Conservation (phyloP, 2,113 vertebrate species). For the Onychostoma macrolepis region DNA sequence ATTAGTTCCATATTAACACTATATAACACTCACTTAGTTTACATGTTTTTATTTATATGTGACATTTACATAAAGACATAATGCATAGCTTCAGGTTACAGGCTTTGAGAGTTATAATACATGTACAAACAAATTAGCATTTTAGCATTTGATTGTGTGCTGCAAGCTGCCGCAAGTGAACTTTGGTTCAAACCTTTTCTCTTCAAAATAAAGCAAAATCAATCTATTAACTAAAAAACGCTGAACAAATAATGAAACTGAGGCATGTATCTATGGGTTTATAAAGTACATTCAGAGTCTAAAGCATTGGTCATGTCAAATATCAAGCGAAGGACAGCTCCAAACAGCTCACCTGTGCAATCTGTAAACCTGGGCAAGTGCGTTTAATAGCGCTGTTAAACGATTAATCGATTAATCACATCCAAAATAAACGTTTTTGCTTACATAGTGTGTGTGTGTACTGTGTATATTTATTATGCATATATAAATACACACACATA, state of each 20-base stretch:
- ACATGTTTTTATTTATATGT: slow-evolving; percentile 67
- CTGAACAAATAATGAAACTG: neutral
- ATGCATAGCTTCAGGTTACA: slow-evolving; percentile 52
- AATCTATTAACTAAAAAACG: slow-evolving; percentile 31
- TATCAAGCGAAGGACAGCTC: neutral
- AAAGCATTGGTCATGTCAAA: slow-evolving; percentile 27
- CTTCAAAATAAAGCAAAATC: slow-evolving; percentile 30
- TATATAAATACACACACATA: too few species aligned
- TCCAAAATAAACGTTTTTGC: too few species aligned
- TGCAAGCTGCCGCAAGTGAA: slow-evolving; percentile 72
- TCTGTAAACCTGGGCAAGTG: neutral
- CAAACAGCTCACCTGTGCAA: slow-evolving; percentile 21
- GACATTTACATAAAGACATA: slow-evolving; percentile 74
- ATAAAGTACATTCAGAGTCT: slow-evolving; percentile 25
- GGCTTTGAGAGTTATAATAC: neutral
- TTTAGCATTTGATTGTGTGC: slow-evolving; percentile 69
- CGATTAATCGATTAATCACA: too few species aligned
- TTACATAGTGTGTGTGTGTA: too few species aligned
- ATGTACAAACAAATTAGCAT: neutral
- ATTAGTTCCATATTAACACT: neutral
- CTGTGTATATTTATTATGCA: too few species aligned
- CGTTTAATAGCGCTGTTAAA: neutral
- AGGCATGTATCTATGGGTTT: slow-evolving; percentile 30
- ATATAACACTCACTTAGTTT: neutral
- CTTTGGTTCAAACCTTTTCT: slow-evolving; percentile 70